phyloP scores from a whole-genome alignment of 2,888 invertebrate species.

The Oscheius sp. region DNA sequence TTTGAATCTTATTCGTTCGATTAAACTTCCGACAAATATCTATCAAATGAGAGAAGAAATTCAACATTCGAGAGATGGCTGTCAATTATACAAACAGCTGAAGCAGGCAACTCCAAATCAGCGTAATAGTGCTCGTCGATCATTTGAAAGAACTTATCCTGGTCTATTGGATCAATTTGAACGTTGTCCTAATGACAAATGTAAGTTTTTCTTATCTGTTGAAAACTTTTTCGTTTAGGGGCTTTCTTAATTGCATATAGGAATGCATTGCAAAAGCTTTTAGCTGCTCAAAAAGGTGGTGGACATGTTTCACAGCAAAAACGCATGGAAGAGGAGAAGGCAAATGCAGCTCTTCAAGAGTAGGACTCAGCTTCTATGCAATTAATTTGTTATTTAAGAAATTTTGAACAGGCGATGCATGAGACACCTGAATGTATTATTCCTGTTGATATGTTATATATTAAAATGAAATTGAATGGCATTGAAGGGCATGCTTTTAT shows the following conservation, averaged over 20 bases:
- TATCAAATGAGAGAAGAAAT: background rate
- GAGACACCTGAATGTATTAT: slow-evolving; percentile 27
- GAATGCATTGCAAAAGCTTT: background rate
- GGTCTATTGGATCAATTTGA: background rate
- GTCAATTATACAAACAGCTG: background rate
- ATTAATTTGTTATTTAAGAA: slow-evolving; percentile 4
- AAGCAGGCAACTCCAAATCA: background rate
- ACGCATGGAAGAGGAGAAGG: background rate
- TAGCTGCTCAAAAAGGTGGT: background rate
- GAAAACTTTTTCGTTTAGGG: background rate
- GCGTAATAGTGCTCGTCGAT: background rate
- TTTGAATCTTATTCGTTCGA: slow-evolving; percentile 12
- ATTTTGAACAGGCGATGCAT: background rate
- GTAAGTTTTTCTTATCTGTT: background rate
- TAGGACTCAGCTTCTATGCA: background rate
- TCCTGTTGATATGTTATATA: slow-evolving; percentile 22
- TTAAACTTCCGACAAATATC: background rate
- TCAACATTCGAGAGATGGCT: background rate
- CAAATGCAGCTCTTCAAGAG: background rate
- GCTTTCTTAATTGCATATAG: slow-evolving; percentile 17
- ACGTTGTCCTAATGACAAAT: slow-evolving; percentile 20
- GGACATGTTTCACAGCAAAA: background rate
- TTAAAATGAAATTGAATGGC: slow-evolving; percentile 25
- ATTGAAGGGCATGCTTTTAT: slow-evolving; percentile 24
- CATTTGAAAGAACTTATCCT: background rate